Percentiles rank a stretch among this genome's conserved stretches.
Evolutionary conservation across 2,113 vertebrate genomes (phyloP).

Genomic region (Cranoglanis bouderius): DNA sequence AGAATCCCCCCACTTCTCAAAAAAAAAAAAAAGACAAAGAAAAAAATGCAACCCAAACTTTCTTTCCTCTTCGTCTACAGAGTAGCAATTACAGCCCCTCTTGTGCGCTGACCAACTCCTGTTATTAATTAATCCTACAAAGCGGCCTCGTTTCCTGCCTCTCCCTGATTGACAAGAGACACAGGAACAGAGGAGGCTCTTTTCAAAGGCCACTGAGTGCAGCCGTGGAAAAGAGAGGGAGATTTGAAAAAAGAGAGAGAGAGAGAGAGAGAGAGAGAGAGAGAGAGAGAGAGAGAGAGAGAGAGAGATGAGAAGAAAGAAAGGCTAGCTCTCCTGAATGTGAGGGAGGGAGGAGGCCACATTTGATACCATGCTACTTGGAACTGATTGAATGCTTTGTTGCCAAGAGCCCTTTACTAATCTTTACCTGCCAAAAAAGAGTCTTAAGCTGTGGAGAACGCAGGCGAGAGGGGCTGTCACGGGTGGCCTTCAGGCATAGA

Average conservation of each 20-base stretch:
- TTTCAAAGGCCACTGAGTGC: slow-evolving; percentile 90
- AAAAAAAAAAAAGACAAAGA: slow-evolving; percentile 70
- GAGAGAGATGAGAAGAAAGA: slow-evolving; percentile 82
- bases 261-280: slow-evolving; percentile 34
- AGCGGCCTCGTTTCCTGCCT: slow-evolving; percentile 97
- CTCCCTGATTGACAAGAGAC: slow-evolving; percentile 94
- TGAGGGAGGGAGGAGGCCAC: slow-evolving; percentile 84
- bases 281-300: slow-evolving; percentile 20
- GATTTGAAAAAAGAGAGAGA: slow-evolving; percentile 60
- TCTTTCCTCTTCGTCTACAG: slow-evolving; percentile 77
- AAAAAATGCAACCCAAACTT: slow-evolving; percentile 86
- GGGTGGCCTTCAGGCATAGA: slow-evolving; percentile 62
- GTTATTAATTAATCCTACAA: slow-evolving; percentile 99
- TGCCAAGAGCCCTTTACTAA: slow-evolving; percentile 81
- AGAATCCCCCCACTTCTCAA: slow-evolving; percentile 75
- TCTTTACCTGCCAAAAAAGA: slow-evolving; percentile 85
- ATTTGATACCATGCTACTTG: slow-evolving; percentile 89
- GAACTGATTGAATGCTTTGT: slow-evolving; percentile 90
- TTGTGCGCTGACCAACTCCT: slow-evolving; percentile 88
- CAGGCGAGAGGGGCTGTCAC: slow-evolving; percentile 61
- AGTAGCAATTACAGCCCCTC: slow-evolving; percentile 94
- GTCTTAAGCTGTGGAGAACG: slow-evolving; percentile 65
- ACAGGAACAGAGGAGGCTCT: slow-evolving; percentile 79
- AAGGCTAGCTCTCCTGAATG: slow-evolving; percentile 75
- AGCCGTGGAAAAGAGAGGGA: slow-evolving; percentile 78